phyloP scores from a whole-genome alignment of 1,140 invertebrate species.

The Yoshiicerus persimilis region DNA sequence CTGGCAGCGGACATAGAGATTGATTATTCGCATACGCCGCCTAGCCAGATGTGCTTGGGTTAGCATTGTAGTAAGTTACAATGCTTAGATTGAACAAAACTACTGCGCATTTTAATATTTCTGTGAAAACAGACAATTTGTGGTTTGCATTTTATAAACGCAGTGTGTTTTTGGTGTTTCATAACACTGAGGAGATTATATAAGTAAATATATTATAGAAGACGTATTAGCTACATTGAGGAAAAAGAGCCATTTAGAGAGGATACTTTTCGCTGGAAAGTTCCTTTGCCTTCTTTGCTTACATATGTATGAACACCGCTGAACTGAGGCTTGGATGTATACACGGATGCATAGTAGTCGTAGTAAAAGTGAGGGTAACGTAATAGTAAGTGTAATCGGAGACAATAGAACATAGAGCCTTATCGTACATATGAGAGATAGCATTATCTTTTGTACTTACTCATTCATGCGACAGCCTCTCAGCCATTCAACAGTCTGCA shows the following conservation, averaged over 20 bases:
- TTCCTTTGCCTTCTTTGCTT: no score
- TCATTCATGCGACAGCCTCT: constrained; percentile 18
- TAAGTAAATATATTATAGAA: no score
- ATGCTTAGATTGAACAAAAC: not conserved
- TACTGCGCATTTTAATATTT: not conserved
- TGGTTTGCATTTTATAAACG: not conserved
- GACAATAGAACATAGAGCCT: not conserved
- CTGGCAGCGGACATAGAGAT: no score
- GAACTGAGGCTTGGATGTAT: not conserved
- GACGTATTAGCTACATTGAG: no score
- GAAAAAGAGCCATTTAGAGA: no score
- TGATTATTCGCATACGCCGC: no score
- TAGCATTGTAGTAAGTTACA: no score
- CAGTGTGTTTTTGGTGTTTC: not conserved
- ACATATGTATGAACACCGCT: no score
- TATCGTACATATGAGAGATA: constrained; percentile 20
- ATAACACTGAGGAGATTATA: no score
- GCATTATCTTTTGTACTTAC: constrained; percentile 5
- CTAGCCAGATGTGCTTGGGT: no score
- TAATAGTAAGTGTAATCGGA: not conserved
- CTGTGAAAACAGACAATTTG: not conserved
- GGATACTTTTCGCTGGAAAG: no score
- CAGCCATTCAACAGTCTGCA: constrained; percentile 6
- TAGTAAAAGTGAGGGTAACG: not conserved
- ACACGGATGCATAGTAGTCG: not conserved